phyloP scores from a whole-genome alignment of 2,113 vertebrate genomes.

The Pangasianodon hypophthalmus region DNA sequence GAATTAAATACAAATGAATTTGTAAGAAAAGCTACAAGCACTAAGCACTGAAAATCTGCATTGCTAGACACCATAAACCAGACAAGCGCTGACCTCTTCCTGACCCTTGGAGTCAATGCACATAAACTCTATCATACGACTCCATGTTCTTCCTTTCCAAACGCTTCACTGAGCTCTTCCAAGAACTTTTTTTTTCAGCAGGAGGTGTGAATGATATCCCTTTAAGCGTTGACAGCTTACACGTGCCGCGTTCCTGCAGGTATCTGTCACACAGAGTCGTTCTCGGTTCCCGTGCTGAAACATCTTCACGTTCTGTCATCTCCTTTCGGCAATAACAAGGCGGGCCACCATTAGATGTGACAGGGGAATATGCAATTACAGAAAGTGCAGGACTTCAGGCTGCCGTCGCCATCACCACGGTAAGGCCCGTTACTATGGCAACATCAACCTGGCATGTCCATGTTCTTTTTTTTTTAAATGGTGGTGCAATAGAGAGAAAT shows the following conservation, averaged over 20 bases:
- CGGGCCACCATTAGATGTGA: conserved; percentile 37
- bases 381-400: conserved; percentile 52
- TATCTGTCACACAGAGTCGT: conserved; percentile 27
- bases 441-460: conserved; percentile 48
- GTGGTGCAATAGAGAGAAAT: conserved; percentile 43
- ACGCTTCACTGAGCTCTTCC: neutral
- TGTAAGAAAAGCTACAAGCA: neutral
- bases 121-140: neutral
- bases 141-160: neutral
- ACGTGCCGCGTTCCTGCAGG: conserved; percentile 2
- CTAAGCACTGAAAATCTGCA: neutral
- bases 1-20: neutral
- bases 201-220: conserved; percentile 18
- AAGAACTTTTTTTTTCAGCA: conserved; percentile 7
- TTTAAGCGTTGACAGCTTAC: conserved; percentile 29
- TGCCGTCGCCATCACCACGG: conserved; percentile 41
- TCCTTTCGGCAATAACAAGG: conserved; percentile 24
- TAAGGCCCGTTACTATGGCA: conserved; percentile 52
- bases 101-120: neutral
- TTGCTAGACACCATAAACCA: neutral
- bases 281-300: conserved; percentile 2
- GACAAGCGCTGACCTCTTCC: neutral
- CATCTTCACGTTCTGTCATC: conserved; percentile 33
- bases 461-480: conserved; percentile 13
- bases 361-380: conserved; percentile 56